Base-by-base conservation (phyloP, 2,888 invertebrate species). In the Alcis repandata region DNA sequence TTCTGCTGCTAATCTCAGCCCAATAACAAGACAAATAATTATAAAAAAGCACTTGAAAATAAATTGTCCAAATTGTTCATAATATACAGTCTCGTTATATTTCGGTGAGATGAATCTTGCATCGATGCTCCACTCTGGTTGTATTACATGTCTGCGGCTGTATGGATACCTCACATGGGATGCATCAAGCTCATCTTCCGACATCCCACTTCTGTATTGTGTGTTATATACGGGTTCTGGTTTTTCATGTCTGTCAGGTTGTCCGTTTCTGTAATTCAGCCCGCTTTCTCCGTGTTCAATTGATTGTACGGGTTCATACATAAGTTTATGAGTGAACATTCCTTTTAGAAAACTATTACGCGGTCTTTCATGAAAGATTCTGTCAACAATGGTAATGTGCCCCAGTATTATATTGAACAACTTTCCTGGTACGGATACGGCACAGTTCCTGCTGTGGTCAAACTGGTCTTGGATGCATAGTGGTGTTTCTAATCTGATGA, bases 381-480 rank as follows among this genome's bases (percentile, higher is more conserved):
- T 71, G 0, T 79, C 75, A 7, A 80, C 83, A 48, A 75, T 71
- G 57, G 73, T 66, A 20, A 87, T 71, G 51, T 79, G 72, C 0
- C 52, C 13, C 1, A 71, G 43, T 9, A 86, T 70, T 60, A 61
- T 78, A 0, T 41, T 48, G 0, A 73, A 72, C 15, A 87, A 41
- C 46, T 71, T 80, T 0, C 70, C 67, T 41, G 60, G 76, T 0
- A 94, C 82, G 7, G 75, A 77, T 1, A 69, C 69, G 0, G 93
- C 81, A 43, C 94, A 79, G 75, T 95, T 96, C 57, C 91, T 88
- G 53, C 80, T 86, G 45, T 94, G 94, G 69, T 95, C 95, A 68
- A 95, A 94, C 0, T 95, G 95, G 84, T 96, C 96, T 80, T 96
- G 95, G 7, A 96, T 67, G 69, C 94, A 95, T 62, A 95, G 82